phyloP scores from a whole-genome alignment of 2,113 vertebrate species.

The Drymodes brunneopygia region DNA sequence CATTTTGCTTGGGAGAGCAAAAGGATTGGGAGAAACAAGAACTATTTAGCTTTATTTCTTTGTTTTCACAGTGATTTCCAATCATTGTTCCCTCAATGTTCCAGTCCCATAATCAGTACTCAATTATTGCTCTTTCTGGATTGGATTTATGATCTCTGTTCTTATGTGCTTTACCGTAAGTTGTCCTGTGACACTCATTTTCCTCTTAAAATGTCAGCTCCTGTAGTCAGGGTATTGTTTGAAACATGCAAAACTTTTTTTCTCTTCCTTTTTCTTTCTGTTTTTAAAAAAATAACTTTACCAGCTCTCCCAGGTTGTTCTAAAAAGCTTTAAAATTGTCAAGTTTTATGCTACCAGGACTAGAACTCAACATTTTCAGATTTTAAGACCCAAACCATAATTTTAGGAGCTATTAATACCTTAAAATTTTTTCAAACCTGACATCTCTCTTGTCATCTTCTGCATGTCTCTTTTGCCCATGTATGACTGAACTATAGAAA shows the following conservation, averaged over 20 bases:
- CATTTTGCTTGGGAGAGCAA: neutral
- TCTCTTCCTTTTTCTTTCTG: neutral
- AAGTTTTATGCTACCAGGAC: neutral
- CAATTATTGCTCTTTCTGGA: neutral
- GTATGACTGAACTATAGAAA: neutral
- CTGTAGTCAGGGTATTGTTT: neutral
- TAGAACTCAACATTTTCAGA: neutral
- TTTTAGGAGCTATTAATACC: neutral
- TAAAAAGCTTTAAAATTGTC: neutral
- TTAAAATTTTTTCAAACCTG: neutral
- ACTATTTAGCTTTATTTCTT: neutral
- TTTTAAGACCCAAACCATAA: neutral
- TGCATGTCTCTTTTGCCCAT: neutral
- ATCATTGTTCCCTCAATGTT: neutral
- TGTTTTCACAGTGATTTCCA: neutral
- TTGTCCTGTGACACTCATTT: neutral
- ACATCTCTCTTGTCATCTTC: neutral
- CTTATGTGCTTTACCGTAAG: fast-evolving
- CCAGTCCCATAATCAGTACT: neutral
- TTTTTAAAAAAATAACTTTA: neutral
- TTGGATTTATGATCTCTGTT: neutral
- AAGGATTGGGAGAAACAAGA: neutral
- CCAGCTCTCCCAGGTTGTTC: neutral
- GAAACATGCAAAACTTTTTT: neutral
- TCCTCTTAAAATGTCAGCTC: neutral